Percentiles rank a stretch among this genome's conserved stretches.
Evolutionary conservation across 2,797 vertebrate genomes (phyloP).

Genomic region (Manis javanica): DNA sequence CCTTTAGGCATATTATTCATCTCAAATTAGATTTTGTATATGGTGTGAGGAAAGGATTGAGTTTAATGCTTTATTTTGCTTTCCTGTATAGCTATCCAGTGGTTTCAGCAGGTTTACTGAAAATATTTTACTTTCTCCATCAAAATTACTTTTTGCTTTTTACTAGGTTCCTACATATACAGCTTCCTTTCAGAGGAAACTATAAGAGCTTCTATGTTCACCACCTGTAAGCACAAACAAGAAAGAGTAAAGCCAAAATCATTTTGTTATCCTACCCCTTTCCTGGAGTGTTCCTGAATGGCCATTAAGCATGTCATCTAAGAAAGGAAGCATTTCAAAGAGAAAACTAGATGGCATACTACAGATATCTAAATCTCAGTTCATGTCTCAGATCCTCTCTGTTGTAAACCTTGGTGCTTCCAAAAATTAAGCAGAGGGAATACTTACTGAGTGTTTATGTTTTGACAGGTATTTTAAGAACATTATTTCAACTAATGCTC

Average conservation of each 20-base stretch:
- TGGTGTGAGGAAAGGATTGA: neutral
- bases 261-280: neutral
- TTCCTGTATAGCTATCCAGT: neutral
- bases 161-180: neutral
- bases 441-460: neutral
- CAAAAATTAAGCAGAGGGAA: neutral
- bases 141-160: neutral
- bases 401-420: neutral
- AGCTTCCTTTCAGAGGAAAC: neutral
- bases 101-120: neutral
- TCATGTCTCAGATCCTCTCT: neutral
- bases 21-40: neutral
- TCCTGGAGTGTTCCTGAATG: neutral
- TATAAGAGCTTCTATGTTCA: neutral
- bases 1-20: neutral
- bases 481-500: neutral
- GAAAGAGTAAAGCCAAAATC: neutral
- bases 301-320: neutral
- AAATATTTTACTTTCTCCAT: neutral
- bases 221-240: neutral
- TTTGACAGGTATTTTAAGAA: neutral
- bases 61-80: neutral
- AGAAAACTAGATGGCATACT: neutral
- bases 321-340: neutral
- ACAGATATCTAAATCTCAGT: neutral